These are phyloP conservation scores for Glossosoma conforme DNA, from an alignment of 1,140 invertebrate species.

Conservation along the genomic window DNA sequence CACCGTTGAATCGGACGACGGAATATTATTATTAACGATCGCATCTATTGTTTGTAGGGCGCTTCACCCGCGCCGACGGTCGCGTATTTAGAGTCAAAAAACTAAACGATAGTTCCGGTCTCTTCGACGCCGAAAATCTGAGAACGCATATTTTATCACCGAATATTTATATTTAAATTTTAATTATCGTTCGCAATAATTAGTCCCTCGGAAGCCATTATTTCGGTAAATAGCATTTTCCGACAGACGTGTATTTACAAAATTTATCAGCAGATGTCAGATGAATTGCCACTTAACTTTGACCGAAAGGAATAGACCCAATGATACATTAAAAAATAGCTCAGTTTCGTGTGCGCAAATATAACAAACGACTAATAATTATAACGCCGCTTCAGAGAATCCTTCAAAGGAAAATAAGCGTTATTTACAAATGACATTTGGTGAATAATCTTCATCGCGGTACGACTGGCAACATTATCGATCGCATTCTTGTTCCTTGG, in stretches of 20 bases:
- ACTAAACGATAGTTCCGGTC: conserved; percentile 11
- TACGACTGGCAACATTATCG: conserved; percentile 45
- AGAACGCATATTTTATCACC: conserved; percentile 10
- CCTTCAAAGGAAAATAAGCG: conserved; percentile 40
- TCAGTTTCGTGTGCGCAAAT: conserved; percentile 15
- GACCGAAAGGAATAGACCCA: conserved; percentile 7
- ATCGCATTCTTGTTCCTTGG: conserved; percentile 32
- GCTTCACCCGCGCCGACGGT: conserved; percentile 3
- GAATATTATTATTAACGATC: conserved; percentile 21
- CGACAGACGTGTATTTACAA: conserved; percentile 51
- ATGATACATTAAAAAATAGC: conserved; percentile 10
- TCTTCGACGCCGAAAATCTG: conserved; percentile 10
- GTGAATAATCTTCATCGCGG: conserved; percentile 33
- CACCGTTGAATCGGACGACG: too few species aligned
- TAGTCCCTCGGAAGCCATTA: conserved; percentile 53
- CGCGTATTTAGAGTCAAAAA: conserved; percentile 1
- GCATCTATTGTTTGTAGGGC: conserved; percentile 18
- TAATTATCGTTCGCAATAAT: conserved; percentile 34
- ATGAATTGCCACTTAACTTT: conserved; percentile 26
- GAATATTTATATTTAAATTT: conserved; percentile 18
- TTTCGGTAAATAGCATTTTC: conserved; percentile 48
- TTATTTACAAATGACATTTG: conserved; percentile 34
- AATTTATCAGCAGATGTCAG: conserved; percentile 46
- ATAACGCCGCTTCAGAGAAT: conserved; percentile 25
- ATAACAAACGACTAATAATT: conserved; percentile 8